Evolutionary conservation across 2,113 vertebrate genomes (phyloP).

Genomic region (Sinocyclocheilus grahami): DNA sequence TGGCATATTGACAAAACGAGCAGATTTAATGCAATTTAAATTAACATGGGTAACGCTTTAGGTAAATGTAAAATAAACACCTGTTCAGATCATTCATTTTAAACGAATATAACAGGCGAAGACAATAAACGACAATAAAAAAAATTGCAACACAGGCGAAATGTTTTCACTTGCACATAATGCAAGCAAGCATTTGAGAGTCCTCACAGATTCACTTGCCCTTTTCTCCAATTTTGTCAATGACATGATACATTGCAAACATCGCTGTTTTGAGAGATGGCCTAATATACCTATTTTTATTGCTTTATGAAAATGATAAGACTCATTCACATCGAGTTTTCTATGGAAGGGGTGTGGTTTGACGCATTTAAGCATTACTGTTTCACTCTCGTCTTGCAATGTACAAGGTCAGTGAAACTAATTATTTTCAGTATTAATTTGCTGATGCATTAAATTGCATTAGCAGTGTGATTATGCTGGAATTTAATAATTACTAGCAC

Average conservation of each 20-base stretch:
- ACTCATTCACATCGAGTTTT: conserved; percentile 41
- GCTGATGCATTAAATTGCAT: conserved; percentile 80
- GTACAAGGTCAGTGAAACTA: conserved; percentile 78
- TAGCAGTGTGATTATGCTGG: conserved; percentile 74
- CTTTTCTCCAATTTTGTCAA: background rate
- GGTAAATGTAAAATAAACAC: background rate
- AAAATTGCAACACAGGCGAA: background rate
- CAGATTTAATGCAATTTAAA: background rate
- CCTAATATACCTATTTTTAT: background rate
- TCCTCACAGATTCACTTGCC: background rate
- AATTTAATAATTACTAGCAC: conserved; percentile 82
- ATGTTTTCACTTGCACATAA: background rate
- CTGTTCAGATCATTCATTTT: background rate
- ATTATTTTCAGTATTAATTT: conserved; percentile 79
- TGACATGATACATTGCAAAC: conserved; percentile 21
- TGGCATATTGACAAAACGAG: background rate
- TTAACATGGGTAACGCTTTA: background rate
- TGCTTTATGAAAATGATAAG: conserved; percentile 33
- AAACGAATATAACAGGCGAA: background rate
- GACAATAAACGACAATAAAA: background rate
- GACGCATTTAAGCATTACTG: conserved; percentile 51
- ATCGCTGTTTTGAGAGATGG: conserved; percentile 2
- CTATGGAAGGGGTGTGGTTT: conserved; percentile 36
- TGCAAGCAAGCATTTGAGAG: background rate
- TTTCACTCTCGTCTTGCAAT: conserved; percentile 53